A percentile compares a stretch with the other conserved stretches of the same genome.
Conservation (phyloP, 2,113 vertebrate species). For the Elephantulus edwardii region DNA sequence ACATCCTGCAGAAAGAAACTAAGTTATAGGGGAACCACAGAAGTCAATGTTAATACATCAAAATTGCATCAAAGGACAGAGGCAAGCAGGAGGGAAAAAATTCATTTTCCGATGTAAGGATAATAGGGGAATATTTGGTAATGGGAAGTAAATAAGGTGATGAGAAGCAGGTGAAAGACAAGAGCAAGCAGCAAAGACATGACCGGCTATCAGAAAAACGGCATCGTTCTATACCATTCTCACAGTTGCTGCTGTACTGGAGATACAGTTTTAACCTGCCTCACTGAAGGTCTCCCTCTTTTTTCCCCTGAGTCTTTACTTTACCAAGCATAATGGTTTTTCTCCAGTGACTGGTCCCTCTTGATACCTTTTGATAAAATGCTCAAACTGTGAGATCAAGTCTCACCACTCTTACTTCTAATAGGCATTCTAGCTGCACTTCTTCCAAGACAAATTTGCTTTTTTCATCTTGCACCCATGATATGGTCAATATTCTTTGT, state of each 20-base stretch:
- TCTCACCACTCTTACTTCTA: too few relatives aligned
- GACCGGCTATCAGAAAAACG: background rate
- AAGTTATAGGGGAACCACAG: background rate
- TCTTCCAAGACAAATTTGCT: too few relatives aligned
- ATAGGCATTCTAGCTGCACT: too few relatives aligned
- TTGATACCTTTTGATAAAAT: too few relatives aligned
- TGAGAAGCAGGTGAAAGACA: background rate
- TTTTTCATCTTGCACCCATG: too few relatives aligned
- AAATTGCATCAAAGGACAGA: slow-evolving; percentile 27
- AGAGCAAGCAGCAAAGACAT: background rate
- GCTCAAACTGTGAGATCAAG: too few relatives aligned
- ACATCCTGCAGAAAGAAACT: slow-evolving; percentile 5
- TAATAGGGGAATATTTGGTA: background rate
- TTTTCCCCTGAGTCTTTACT: background rate
- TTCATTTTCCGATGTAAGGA: slow-evolving; percentile 28
- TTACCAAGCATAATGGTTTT: background rate
- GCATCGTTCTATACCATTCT: background rate
- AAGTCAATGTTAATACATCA: slow-evolving; percentile 22
- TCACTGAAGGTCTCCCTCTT: background rate
- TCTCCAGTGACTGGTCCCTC: too few relatives aligned
- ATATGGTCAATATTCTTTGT: too few relatives aligned
- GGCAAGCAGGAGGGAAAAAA: background rate
- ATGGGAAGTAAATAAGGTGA: background rate
- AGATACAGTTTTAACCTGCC: background rate
- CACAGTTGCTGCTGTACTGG: background rate